These are phyloP conservation scores for Pachliopta kotzebuea DNA, from an alignment of 2,888 invertebrate genomes.

Conservation along the genomic window DNA sequence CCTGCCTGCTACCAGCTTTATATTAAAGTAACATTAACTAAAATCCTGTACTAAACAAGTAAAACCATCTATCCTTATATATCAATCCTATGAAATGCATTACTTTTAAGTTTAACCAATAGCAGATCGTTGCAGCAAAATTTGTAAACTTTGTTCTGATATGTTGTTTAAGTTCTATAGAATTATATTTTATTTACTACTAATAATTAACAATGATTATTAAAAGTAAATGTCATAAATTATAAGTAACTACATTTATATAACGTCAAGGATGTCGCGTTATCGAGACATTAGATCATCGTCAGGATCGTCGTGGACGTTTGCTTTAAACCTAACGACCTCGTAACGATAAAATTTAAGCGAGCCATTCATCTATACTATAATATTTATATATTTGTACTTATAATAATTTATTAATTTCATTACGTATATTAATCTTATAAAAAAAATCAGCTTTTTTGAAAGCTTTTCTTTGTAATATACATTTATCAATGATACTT, in stretches of 20 bases:
- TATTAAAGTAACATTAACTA: too few species aligned
- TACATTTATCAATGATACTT: too few species aligned
- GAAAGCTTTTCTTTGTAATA: too few species aligned
- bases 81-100: too few species aligned
- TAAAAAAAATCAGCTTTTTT: too few species aligned
- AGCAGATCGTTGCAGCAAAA: too few species aligned
- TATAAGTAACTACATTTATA: neutral
- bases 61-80: too few species aligned
- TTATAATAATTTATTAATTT: neutral
- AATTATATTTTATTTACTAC: neutral
- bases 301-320: conserved; percentile 25
- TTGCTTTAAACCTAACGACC: conserved; percentile 12
- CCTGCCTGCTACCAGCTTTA: too few species aligned
- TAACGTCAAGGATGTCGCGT: neutral
- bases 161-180: neutral
- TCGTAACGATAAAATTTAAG: conserved; percentile 20
- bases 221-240: neutral
- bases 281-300: conserved; percentile 26
- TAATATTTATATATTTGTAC: neutral
- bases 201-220: neutral
- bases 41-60: too few species aligned
- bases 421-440: neutral
- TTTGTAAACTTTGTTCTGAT: neutral
- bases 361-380: too few species aligned
- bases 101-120: too few species aligned